phyloP scores from a whole-genome alignment of 1,140 invertebrate species.

The Heliconius hewitsoni region DNA sequence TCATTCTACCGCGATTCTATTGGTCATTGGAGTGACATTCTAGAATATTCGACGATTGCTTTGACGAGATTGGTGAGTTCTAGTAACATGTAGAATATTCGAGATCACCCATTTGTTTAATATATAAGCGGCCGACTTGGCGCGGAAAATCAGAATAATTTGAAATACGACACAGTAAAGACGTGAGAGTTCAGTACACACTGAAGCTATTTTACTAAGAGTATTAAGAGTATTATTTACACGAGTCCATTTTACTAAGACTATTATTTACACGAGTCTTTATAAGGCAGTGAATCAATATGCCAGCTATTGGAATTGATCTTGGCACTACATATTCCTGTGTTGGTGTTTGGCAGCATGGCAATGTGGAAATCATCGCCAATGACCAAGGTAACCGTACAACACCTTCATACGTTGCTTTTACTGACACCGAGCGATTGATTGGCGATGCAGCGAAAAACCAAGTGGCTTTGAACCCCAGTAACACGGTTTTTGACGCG shows the following conservation, averaged over 20 bases:
- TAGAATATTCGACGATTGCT: slow-evolving; percentile 43
- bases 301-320: slow-evolving; percentile 89
- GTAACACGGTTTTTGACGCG: slow-evolving; percentile 82
- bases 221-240: slow-evolving; percentile 19
- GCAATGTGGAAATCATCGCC: not conserved
- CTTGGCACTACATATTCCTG: slow-evolving; percentile 30
- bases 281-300: slow-evolving; percentile 50
- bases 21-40: slow-evolving; percentile 38
- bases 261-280: slow-evolving; percentile 29
- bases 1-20: slow-evolving; percentile 35
- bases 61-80: slow-evolving; percentile 54
- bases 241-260: slow-evolving; percentile 30
- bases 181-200: slow-evolving; percentile 56
- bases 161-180: slow-evolving; percentile 59
- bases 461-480: slow-evolving; percentile 83
- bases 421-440: slow-evolving; percentile 89
- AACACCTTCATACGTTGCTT: slow-evolving; percentile 72
- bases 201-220: slow-evolving; percentile 44
- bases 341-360: slow-evolving; percentile 83
- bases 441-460: slow-evolving; percentile 86
- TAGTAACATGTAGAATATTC: slow-evolving; percentile 48
- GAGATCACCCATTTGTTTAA: slow-evolving; percentile 51
- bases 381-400: slow-evolving; percentile 93
- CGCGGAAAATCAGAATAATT: slow-evolving; percentile 66
- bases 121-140: slow-evolving; percentile 52